Evolutionary conservation across 2,113 vertebrate genomes (phyloP).

Genomic region (Carettochelys insculpta): DNA sequence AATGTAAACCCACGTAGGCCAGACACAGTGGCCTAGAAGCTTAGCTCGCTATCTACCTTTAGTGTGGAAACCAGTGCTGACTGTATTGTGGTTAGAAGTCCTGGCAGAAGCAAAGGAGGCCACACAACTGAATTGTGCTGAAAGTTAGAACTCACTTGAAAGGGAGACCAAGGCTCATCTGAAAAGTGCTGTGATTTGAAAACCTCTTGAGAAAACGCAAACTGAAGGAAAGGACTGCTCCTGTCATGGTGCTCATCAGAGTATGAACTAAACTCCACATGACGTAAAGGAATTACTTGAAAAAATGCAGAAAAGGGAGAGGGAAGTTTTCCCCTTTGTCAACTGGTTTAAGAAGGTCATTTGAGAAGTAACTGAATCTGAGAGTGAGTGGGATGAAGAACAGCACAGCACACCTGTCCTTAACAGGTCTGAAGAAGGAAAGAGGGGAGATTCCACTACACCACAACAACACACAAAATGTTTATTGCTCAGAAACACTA

Average conservation of each 20-base stretch:
- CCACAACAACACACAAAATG: neutral
- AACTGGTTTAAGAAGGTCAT: neutral
- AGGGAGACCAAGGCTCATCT: neutral
- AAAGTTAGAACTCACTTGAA: neutral
- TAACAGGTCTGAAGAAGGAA: neutral
- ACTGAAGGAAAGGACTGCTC: neutral
- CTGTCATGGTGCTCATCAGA: neutral
- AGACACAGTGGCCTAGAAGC: neutral
- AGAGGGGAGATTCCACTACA: neutral
- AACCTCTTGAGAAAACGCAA: neutral
- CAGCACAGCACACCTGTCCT: neutral
- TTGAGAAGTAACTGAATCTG: neutral
- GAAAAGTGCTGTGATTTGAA: neutral
- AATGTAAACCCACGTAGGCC: neutral
- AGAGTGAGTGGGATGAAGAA: neutral
- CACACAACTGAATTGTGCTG: neutral
- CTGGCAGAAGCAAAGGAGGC: neutral
- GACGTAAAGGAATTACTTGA: neutral
- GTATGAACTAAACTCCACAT: neutral
- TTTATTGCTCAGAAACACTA: neutral
- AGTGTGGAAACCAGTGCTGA: neutral
- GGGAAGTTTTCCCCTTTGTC: neutral
- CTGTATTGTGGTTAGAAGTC: neutral
- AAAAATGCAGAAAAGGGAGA: neutral
- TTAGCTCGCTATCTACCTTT: neutral